A percentile compares a stretch with the other conserved stretches of the same genome.
phyloP scores from a whole-genome alignment of 2,888 invertebrate genomes.

The Hypomecis punctinalis region DNA sequence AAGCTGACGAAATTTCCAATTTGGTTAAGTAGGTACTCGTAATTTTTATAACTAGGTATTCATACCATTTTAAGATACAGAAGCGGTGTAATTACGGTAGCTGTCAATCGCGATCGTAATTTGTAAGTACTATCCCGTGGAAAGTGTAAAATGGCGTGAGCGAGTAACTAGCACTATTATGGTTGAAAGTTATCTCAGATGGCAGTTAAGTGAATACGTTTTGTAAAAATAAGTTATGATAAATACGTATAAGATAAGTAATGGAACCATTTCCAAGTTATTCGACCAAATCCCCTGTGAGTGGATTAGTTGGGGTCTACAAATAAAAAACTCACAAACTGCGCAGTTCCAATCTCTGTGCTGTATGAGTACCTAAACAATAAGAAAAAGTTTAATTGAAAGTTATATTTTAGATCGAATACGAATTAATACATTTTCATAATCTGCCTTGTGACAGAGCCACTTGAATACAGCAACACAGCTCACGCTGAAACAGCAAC shows the following conservation, averaged over 20 bases:
- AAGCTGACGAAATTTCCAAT: background rate
- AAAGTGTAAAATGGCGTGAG: no score
- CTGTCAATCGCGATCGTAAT: background rate
- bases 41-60: background rate
- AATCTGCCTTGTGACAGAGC: no score
- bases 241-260: background rate
- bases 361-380: slow-evolving; percentile 63
- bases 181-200: background rate
- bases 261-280: slow-evolving; percentile 22
- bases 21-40: background rate
- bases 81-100: background rate
- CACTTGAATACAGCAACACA: no score
- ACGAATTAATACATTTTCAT: no score
- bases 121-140: no score
- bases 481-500: no score
- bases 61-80: background rate
- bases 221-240: background rate
- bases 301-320: slow-evolving; percentile 51
- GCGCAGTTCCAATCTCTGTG: slow-evolving; percentile 53
- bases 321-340: slow-evolving; percentile 66
- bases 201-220: slow-evolving; percentile 9
- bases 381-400: slow-evolving; percentile 43
- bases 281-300: slow-evolving; percentile 45
- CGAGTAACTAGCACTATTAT: no score
- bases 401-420: no score